These are phyloP conservation scores for Pharmacophagus antenor DNA, from an alignment of 2,888 invertebrate species.

Conservation along the genomic window DNA sequence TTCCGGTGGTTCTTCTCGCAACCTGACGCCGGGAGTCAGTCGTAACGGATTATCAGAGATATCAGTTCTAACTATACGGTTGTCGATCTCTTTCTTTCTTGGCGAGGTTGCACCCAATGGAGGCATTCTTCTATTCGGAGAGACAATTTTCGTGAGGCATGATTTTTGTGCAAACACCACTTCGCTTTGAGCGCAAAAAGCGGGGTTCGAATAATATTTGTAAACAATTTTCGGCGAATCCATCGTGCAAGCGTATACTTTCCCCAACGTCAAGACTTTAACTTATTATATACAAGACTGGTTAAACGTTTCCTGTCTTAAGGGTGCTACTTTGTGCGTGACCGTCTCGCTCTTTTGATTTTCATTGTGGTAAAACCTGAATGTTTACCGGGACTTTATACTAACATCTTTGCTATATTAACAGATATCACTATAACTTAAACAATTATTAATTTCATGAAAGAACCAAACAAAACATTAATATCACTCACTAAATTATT, in stretches of 20 bases:
- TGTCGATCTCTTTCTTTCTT: slow-evolving; percentile 59
- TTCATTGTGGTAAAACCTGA: slow-evolving; percentile 28
- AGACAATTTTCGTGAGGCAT: slow-evolving; percentile 56
- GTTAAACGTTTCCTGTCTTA: slow-evolving; percentile 44
- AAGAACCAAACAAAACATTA: background rate
- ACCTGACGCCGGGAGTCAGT: slow-evolving; percentile 56
- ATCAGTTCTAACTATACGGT: slow-evolving; percentile 69
- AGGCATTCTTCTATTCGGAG: slow-evolving; percentile 61
- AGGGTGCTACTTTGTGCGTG: slow-evolving; percentile 53
- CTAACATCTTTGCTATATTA: background rate
- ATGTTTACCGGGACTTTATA: background rate
- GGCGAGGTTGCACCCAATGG: slow-evolving; percentile 74
- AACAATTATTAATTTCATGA: background rate
- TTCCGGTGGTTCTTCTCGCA: slow-evolving; percentile 66
- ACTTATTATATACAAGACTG: slow-evolving; percentile 29
- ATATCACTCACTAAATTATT: background rate
- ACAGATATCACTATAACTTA: too few relatives aligned
- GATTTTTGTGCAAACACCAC: slow-evolving; percentile 71
- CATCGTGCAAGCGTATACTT: slow-evolving; percentile 61
- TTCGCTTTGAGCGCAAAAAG: slow-evolving; percentile 90
- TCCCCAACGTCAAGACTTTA: slow-evolving; percentile 39
- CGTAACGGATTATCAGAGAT: slow-evolving; percentile 74
- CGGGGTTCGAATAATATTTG: slow-evolving; percentile 89
- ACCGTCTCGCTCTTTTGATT: slow-evolving; percentile 46
- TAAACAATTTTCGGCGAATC: slow-evolving; percentile 77